These are phyloP conservation scores for Cercopithecus neglectus DNA, from an alignment of 2,797 vertebrate genomes.

Conservation along the genomic window DNA sequence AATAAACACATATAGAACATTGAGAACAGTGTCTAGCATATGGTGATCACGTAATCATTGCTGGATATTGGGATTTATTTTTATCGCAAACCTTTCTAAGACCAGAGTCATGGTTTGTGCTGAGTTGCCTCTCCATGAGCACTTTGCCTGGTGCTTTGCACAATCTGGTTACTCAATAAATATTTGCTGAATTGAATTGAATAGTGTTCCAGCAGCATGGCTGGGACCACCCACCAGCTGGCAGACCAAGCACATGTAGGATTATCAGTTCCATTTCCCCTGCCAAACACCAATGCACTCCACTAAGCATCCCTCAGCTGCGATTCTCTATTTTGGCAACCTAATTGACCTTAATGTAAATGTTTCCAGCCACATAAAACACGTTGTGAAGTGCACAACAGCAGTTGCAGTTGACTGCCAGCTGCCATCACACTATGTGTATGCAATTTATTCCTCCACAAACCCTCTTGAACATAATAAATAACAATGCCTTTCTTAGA, in stretches of 20 bases:
- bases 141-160: neutral
- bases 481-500: constrained; percentile 26
- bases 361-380: constrained; percentile 62
- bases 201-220: neutral
- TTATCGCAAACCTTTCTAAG: neutral
- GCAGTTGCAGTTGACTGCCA: constrained; percentile 46
- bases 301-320: constrained; percentile 24
- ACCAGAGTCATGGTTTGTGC: neutral
- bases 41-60: neutral
- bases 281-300: constrained; percentile 49
- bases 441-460: constrained; percentile 53
- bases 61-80: neutral
- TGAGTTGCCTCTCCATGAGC: neutral
- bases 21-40: neutral
- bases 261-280: constrained; percentile 64
- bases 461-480: constrained; percentile 35
- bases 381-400: neutral
- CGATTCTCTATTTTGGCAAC: constrained; percentile 49
- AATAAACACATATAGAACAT: neutral
- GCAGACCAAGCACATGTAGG: neutral
- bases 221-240: constrained; percentile 62
- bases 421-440: constrained; percentile 17
- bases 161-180: constrained; percentile 57
- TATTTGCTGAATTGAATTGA: constrained; percentile 70
- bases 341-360: constrained; percentile 70